Evolutionary conservation across 2,797 vertebrate species (phyloP), one percentile per base, ranked within the genome.

Genomic region (Etheostoma perlongum): DNA sequence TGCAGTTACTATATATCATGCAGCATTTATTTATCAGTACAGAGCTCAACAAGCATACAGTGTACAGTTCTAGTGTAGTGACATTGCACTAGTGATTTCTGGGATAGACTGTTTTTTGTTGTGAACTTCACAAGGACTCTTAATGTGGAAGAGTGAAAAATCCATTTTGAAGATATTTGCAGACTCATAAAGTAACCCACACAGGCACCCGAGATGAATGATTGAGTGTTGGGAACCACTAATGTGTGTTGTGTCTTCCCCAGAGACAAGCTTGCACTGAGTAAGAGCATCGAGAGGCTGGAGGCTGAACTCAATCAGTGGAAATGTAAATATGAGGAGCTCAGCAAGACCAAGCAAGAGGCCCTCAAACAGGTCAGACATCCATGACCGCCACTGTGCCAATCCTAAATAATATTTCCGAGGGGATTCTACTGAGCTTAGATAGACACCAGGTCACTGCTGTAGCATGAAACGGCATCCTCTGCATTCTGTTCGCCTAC

Each of bases 251-350:
- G 3, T 77, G 63, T 84, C 18, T 18, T 78, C 83, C 64, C 14
- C 90, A 99, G 98, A 88, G 98, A 99, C 92, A 99, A 99, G 82
- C 93, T 96, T 52, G 91, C 96, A 0, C 95, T 99, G 81, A 96
- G 96, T 89, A 98, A 96, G 88, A 97, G 79, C 94, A 99, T 99
- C 0, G 97, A 99, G 94, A 97, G 97, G 85, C 95, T 99, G 91
- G 98, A 99, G 91, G 92, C 91, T 0, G 98, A 99, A 58, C 94
- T 99, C 77, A 97, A 94, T 90, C 97, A 99, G 78, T 99, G 97
- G 98, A 99, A 98, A 90, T 93, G 97, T 69, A 99, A 99, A 89
- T 97, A 97, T 0, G 98, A 99, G 82, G 98, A 99, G 80, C 95
- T 98, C 81, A 97, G 87, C 93, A 99, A 99, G 90, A 97, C 82